Evolutionary conservation across 2,797 vertebrate species (phyloP), one percentile per base, ranked within the genome.

Genomic region (Ispidina lecontei): DNA sequence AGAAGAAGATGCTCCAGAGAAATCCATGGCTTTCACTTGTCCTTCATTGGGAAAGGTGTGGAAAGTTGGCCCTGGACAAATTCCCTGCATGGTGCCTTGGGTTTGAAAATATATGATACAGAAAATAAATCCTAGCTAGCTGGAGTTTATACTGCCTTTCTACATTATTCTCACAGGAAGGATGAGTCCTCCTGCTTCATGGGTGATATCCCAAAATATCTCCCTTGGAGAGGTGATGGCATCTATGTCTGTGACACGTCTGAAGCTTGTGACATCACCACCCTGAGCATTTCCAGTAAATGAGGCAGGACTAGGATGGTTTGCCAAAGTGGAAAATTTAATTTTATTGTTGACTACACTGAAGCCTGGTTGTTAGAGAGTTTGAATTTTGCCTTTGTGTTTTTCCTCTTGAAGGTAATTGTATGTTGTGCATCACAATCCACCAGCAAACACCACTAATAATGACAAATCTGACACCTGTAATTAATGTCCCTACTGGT

Each of bases 301-400:
- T 55, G 37, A 81, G 60, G 29, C 37, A 68, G 44, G 63, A 44
- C 73, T 18, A 25, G 56, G 41, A 51, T 26, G 46, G 44, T 64
- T 92, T 96, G 87, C 46, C 80, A 87, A 86, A 88, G 83, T 71
- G 64, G 80, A 95, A 93, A 93, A 93, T 84, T 35, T 59, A 94
- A 88, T 94, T 95, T 92, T 90, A 91, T 84, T 93, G 87, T 91
- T 93, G 87, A 80, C 75, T 93, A 94, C 83, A 71, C 73, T 77
- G 91, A 90, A 92, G 84, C 31, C 60, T 90, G 37, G 47, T n/a
- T 86, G 47, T 39, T 69, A 59, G 4, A 75, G 76, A 86, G 29
- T 88, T 84, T 1, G 0, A 56, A 28, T 54, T 92, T 76, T 82
- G 59, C 74, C 41, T 88, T 73, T 84, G 58, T 84, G 49, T 39